These are phyloP conservation scores for Saxidomus purpurata DNA, from an alignment of 1,140 invertebrate genomes.

Conservation along the genomic window DNA sequence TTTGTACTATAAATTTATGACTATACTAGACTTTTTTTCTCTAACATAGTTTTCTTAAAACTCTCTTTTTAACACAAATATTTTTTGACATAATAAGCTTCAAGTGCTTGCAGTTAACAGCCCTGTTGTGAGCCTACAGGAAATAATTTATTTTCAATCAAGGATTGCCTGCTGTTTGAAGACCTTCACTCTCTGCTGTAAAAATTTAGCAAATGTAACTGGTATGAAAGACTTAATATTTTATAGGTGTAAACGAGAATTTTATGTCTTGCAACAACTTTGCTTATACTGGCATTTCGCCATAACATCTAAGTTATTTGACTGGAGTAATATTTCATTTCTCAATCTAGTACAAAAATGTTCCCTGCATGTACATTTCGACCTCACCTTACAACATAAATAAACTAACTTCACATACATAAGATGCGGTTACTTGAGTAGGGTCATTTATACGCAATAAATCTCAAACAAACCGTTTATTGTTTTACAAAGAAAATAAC, in stretches of 20 bases:
- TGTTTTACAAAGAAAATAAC: slow-evolving; percentile 58
- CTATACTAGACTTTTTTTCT: too few relatives aligned
- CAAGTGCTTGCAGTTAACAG: too few relatives aligned
- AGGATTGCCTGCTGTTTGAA: background rate
- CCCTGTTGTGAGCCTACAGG: too few relatives aligned
- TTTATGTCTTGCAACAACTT: slow-evolving; percentile 52
- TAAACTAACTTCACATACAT: background rate
- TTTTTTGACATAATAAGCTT: too few relatives aligned
- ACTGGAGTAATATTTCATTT: slow-evolving; percentile 62
- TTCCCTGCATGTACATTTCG: slow-evolving; percentile 30
- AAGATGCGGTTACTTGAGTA: slow-evolving; percentile 58
- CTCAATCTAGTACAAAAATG: slow-evolving; percentile 44
- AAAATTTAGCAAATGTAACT: background rate
- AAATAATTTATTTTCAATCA: too few relatives aligned
- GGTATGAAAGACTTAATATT: background rate
- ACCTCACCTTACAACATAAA: slow-evolving; percentile 28
- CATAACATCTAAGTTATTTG: slow-evolving; percentile 55
- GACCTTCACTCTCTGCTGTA: background rate
- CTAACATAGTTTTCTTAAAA: too few relatives aligned
- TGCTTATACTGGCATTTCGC: slow-evolving; percentile 49
- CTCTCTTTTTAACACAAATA: too few relatives aligned
- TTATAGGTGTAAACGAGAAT: background rate
- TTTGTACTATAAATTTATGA: too few relatives aligned
- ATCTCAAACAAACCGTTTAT: slow-evolving; percentile 34
- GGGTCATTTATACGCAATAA: slow-evolving; percentile 58